phyloP scores from a whole-genome alignment of 2,888 invertebrate genomes.

The Limnephilus marmoratus region DNA sequence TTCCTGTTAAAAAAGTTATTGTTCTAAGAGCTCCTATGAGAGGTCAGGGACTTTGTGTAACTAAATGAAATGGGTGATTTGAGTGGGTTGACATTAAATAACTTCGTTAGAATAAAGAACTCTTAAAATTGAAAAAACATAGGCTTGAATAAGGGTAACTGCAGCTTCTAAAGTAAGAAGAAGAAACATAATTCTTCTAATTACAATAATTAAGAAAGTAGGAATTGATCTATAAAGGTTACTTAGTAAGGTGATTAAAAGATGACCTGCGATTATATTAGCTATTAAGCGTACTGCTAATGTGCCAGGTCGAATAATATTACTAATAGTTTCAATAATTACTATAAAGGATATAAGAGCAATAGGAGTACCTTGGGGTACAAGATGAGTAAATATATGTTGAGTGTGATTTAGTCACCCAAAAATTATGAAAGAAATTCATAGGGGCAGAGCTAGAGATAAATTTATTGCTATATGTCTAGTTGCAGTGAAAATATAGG shows the following conservation, averaged over 20 bases:
- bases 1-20: no score
- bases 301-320: no score
- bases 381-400: slow-evolving; percentile 80
- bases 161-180: no score
- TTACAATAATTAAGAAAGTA: no score
- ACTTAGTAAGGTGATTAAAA: no score
- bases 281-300: no score
- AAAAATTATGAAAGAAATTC: slow-evolving; percentile 81
- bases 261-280: no score
- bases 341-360: no score
- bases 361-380: slow-evolving; percentile 77
- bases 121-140: slow-evolving; percentile 82
- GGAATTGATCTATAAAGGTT: no score
- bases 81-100: slow-evolving; percentile 77
- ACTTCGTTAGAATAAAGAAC: slow-evolving; percentile 83
- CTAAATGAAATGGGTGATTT: slow-evolving; percentile 82
- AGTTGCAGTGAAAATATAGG: slow-evolving; percentile 68
- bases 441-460: slow-evolving; percentile 79
- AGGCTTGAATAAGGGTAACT: slow-evolving; percentile 77
- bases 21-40: slow-evolving; percentile 76
- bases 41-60: slow-evolving; percentile 82
- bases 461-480: slow-evolving; percentile 81
- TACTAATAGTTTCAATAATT: no score
- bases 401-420: slow-evolving; percentile 81
- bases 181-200: no score